Evolutionary conservation across 2,113 vertebrate species (phyloP), one percentile per base, ranked within the genome.

Genomic region (Lates calcarifer): DNA sequence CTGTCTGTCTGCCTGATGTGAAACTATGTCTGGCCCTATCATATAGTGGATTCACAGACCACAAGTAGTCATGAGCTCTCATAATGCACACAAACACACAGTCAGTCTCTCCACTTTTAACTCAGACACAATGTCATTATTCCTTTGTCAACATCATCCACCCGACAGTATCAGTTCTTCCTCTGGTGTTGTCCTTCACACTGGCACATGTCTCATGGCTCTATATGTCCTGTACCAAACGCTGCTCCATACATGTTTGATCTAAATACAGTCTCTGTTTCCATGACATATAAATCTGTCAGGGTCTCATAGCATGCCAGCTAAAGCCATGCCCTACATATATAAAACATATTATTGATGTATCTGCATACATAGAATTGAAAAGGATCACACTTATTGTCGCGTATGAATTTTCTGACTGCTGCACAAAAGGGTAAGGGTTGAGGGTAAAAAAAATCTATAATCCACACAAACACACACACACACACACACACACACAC

Each of bases 251-350:
- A 45, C 28, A 51, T 22, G 62, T 72, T 58, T 47, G 33, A 63
- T 90, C 84, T 86, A 91, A 90, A 89, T 85, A 66, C 58, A 82
- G 88, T 75, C 49, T 57, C 1, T 72, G 75, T 89, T 89, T 84
- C 89, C 53, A 81, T 45, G 75, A 15, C 47, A 33, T 65, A 61
- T 1, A 64, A 68, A 76, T 79, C 71, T 73, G 28, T 45, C 49
- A 4, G 43, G 13, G 37, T 53, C 39, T 67, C 20, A 61, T 10
- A 69, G 67, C 63, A 57, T 24, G n/a, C 41, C 60, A 63, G 41
- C 14, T 22, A 31, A 57, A 1, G 63, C 49, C 61, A 70, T 33
- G 29, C 13, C 29, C 57, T 43, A 26, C 20, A 45, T 43, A 26
- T 15, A 45, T 31, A 64, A 63, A 49, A 33, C 58, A 1, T 17